Conservation (phyloP, 37 sponge, comb jelly and placozoan species). For the Lycopodina hypogea region DNA sequence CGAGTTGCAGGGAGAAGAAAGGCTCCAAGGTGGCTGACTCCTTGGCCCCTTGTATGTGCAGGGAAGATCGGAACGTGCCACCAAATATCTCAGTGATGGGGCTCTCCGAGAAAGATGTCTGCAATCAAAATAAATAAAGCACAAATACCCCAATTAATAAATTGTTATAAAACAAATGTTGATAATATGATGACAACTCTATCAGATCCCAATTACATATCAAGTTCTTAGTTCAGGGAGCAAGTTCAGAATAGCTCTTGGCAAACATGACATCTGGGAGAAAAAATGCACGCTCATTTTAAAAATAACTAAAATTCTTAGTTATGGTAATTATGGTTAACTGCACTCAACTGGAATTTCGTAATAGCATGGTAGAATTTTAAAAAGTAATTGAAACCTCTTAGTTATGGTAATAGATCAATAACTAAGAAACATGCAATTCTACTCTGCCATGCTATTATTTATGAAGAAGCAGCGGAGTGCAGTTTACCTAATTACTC, state of each 20-base stretch:
- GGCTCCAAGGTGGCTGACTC: slow-evolving; percentile 94
- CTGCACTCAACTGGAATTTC: too few species aligned
- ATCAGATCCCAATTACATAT: not conserved
- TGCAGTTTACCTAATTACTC: too few species aligned
- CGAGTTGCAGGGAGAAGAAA: slow-evolving; percentile 94
- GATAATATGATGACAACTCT: not conserved
- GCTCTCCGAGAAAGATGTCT: slow-evolving; percentile 72
- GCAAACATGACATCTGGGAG: not conserved
- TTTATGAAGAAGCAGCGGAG: too few species aligned
- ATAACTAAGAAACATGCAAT: too few species aligned
- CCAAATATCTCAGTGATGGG: slow-evolving; percentile 92
- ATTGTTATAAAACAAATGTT: not conserved
- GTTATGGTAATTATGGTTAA: too few species aligned
- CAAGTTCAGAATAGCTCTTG: not conserved
- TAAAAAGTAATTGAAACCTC: too few species aligned
- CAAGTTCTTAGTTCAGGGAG: too few species aligned
- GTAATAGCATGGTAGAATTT: too few species aligned
- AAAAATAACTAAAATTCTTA: too few species aligned
- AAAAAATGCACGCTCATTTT: too few species aligned
- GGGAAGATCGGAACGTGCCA: slow-evolving; percentile 77
- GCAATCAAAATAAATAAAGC: not conserved
- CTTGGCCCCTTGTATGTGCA: slow-evolving; percentile 79
- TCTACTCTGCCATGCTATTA: too few species aligned
- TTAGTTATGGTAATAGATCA: too few species aligned
- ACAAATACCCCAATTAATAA: not conserved